phyloP scores from a whole-genome alignment of 2,888 invertebrate genomes.

The Parthenolecanium corni region DNA sequence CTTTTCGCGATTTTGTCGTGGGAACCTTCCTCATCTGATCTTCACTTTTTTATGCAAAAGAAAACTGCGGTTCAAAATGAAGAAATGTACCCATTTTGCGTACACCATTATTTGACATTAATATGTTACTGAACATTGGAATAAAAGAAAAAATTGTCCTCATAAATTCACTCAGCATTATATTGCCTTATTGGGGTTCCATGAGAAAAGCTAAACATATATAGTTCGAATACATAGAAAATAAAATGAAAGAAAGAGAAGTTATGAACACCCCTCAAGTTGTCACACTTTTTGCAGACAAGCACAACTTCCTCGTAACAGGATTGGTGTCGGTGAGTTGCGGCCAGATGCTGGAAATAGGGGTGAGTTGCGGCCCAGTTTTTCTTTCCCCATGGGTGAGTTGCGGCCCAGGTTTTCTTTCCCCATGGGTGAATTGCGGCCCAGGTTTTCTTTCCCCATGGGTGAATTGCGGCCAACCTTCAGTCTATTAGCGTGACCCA shows the following conservation, averaged over 20 bases:
- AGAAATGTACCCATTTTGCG: conserved; percentile 13
- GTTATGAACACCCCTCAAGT: not conserved
- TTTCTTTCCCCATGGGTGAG: too few species aligned
- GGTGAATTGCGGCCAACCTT: too few species aligned
- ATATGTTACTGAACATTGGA: conserved; percentile 23
- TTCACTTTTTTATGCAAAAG: not conserved
- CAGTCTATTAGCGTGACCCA: too few species aligned
- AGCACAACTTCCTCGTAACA: too few species aligned
- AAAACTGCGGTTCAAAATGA: conserved; percentile 25
- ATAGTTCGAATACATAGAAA: not conserved
- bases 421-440: too few species aligned
- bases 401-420: too few species aligned
- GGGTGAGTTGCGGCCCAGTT: too few species aligned
- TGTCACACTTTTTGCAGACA: not conserved
- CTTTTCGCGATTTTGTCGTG: not conserved
- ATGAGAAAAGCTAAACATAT: too few species aligned
- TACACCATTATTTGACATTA: conserved; percentile 26
- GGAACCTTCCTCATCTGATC: not conserved
- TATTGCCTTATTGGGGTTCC: conserved; percentile 10
- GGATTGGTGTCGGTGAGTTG: too few species aligned
- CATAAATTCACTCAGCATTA: conserved; percentile 26
- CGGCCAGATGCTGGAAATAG: too few species aligned
- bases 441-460: too few species aligned
- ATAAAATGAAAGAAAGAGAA: not conserved
- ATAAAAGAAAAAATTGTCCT: conserved; percentile 9